A percentile compares a stretch with the other conserved stretches of the same genome.
These are phyloP conservation scores for Pogonomyrmex californicus DNA, from an alignment of 1,140 invertebrate genomes.

Conservation along the genomic window DNA sequence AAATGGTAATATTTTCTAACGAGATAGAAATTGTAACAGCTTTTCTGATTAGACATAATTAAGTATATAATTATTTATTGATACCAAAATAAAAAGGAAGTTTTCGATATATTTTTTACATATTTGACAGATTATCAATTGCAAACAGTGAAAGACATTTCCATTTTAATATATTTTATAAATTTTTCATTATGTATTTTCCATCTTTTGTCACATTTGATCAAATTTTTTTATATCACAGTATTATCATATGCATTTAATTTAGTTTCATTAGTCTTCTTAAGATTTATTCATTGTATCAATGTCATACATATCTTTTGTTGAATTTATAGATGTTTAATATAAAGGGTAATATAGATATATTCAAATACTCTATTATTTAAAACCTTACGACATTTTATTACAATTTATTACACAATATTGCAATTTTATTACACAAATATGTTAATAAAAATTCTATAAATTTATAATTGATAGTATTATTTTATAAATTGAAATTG, in stretches of 20 bases:
- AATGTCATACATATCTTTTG: background rate
- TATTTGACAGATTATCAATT: background rate
- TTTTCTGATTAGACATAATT: no score
- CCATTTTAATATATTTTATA: no score
- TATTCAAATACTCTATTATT: constrained; percentile 2
- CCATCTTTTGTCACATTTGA: background rate
- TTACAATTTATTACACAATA: constrained; percentile 8
- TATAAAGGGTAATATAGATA: background rate
- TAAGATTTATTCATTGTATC: background rate
- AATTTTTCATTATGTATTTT: background rate
- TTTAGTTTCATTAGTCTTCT: background rate
- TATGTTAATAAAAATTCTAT: constrained; percentile 14
- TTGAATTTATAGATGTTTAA: background rate
- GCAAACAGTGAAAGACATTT: background rate
- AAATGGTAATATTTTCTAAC: no score
- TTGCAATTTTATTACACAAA: background rate
- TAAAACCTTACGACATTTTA: background rate
- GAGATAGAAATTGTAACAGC: no score
- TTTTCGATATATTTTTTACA: no score
- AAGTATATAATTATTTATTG: no score
- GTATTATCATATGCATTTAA: background rate
- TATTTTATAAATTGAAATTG: no score
- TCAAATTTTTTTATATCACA: background rate
- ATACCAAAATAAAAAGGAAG: no score
- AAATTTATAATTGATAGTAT: background rate